These are phyloP conservation scores for Dromococcyx pavoninus DNA, from an alignment of 2,797 vertebrate species.

Conservation along the genomic window DNA sequence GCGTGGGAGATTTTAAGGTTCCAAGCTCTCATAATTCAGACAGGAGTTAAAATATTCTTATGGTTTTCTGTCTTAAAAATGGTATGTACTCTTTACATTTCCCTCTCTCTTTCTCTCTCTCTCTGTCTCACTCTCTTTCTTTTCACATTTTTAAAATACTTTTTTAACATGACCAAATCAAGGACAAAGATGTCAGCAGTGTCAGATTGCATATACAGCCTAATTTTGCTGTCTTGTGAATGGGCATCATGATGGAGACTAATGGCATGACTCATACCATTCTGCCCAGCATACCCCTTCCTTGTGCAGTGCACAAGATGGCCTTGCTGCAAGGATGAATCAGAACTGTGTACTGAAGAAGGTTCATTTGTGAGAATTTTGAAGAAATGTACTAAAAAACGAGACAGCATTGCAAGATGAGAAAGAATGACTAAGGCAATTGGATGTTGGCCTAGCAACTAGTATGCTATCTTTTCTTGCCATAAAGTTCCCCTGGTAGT, in stretches of 20 bases:
- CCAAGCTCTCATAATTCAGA: neutral
- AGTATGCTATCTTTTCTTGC: neutral
- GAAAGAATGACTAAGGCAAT: neutral
- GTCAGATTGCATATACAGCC: neutral
- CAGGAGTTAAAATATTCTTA: neutral
- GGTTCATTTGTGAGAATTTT: neutral
- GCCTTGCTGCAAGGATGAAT: neutral
- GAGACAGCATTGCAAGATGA: neutral
- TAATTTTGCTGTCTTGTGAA: neutral
- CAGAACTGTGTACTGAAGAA: neutral
- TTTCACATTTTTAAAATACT: neutral
- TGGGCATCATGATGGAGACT: neutral
- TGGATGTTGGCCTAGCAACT: neutral
- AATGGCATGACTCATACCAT: neutral
- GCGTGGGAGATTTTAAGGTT: neutral
- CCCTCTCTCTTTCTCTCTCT: rapidly evolving
- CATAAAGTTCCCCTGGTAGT: neutral
- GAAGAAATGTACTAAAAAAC: neutral
- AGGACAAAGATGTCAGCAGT: neutral
- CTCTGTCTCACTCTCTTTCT: neutral
- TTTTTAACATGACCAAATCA: neutral
- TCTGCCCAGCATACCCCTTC: neutral
- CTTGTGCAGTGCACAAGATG: neutral
- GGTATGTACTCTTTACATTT: neutral
- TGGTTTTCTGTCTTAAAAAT: neutral